Evolutionary conservation across 2,113 vertebrate species (phyloP).

Genomic region (Ammospiza nelsoni): DNA sequence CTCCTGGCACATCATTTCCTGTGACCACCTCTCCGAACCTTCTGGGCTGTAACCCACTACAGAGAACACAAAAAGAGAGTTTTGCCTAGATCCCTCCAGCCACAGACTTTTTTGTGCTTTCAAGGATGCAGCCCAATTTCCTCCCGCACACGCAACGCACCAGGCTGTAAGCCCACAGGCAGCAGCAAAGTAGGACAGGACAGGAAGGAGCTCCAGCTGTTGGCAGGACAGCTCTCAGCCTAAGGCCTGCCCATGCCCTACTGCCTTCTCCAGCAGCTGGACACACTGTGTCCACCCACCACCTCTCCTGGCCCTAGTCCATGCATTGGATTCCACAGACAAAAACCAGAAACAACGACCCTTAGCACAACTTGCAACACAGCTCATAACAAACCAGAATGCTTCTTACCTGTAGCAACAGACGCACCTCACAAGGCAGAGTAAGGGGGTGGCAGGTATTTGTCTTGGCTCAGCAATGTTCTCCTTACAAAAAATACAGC

Average conservation of each 20-base stretch:
- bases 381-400: neutral
- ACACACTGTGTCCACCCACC: neutral
- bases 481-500: neutral
- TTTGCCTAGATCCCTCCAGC: neutral
- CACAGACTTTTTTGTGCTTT: neutral
- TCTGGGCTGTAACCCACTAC: fast-evolving
- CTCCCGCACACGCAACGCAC: fast-evolving
- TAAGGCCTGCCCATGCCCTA: neutral
- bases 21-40: too few species aligned
- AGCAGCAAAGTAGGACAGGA: neutral
- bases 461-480: neutral
- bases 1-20: conserved; percentile 60
- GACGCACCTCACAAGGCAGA: neutral
- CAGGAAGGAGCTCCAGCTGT: neutral
- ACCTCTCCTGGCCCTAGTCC: neutral
- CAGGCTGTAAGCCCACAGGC: neutral
- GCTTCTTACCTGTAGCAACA: neutral
- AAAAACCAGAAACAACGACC: neutral
- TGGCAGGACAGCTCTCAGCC: neutral
- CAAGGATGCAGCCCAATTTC: neutral
- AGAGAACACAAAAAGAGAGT: neutral
- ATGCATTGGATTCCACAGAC: fast-evolving
- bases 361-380: neutral
- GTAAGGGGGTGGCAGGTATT: neutral
- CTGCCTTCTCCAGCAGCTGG: neutral